A percentile compares a stretch with the other conserved stretches of the same genome.
Conservation (phyloP, 2,113 vertebrate species). For the Turnix velox region DNA sequence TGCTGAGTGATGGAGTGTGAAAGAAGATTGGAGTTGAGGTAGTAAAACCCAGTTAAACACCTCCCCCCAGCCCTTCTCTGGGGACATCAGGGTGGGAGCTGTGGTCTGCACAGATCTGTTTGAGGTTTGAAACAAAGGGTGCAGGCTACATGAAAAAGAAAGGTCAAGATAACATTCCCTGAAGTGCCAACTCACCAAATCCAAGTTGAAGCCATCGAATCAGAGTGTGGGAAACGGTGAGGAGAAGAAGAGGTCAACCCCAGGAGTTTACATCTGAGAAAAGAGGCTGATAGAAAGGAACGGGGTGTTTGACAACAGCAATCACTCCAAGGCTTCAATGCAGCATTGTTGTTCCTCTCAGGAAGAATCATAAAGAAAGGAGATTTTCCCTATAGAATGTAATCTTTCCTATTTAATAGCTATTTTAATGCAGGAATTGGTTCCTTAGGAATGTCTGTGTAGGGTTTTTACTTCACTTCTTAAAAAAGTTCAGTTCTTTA, state of each 20-base stretch:
- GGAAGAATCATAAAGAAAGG: background rate
- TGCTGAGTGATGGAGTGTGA: background rate
- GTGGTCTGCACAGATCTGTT: background rate
- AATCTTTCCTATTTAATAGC: background rate
- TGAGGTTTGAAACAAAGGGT: conserved; percentile 1
- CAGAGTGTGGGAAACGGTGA: conserved; percentile 9
- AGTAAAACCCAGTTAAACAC: too few relatives aligned
- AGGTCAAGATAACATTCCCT: conserved; percentile 18
- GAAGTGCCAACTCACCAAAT: conserved; percentile 8
- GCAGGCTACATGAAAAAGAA: background rate
- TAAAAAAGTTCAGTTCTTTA: background rate
- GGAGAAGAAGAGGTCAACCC: conserved; percentile 4
- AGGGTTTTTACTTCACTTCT: background rate
- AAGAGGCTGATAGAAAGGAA: conserved; percentile 10
- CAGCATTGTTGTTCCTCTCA: conserved; percentile 16
- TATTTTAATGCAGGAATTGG: background rate
- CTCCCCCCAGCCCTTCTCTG: too few relatives aligned
- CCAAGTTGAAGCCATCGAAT: background rate
- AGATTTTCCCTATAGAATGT: conserved; percentile 4
- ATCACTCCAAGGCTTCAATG: background rate
- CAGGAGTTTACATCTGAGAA: conserved; percentile 25
- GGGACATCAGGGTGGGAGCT: background rate
- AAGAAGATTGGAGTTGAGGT: background rate
- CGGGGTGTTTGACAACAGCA: conserved; percentile 27
- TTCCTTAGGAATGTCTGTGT: background rate